phyloP scores from a whole-genome alignment of 2,797 vertebrate species.

The Heteromormyrus szaboi region DNA sequence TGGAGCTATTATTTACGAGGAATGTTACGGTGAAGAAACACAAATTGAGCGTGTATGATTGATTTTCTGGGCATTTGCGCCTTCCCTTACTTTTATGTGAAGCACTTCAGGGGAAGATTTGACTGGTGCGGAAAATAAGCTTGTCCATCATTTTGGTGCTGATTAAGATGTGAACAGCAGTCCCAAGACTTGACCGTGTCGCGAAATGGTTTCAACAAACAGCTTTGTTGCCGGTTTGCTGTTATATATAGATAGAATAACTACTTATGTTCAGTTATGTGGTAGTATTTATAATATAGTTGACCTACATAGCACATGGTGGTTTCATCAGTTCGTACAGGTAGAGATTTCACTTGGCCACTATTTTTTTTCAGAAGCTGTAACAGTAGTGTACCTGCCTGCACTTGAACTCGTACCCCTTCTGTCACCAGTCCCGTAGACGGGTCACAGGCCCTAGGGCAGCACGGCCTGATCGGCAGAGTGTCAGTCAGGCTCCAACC shows the following conservation, averaged over 20 bases:
- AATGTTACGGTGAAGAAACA: neutral
- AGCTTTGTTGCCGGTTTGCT: neutral
- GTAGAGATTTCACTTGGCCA: neutral
- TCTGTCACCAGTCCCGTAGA: neutral
- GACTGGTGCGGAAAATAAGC: neutral
- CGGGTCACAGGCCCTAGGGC: neutral
- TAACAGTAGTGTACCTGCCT: neutral
- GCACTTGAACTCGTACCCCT: neutral
- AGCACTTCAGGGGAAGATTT: neutral
- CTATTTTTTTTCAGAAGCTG: neutral
- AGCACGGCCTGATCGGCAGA: neutral
- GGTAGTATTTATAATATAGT: neutral
- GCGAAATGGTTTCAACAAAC: neutral
- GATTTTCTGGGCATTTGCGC: neutral
- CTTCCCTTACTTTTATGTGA: neutral
- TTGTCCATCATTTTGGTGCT: neutral
- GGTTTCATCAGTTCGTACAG: neutral
- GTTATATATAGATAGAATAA: neutral
- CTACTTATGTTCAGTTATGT: neutral
- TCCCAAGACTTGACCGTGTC: neutral
- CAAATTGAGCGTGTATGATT: neutral
- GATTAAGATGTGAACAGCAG: neutral
- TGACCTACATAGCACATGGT: neutral
- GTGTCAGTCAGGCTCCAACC: neutral
- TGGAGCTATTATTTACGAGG: neutral